phyloP scores from a whole-genome alignment of 2,888 invertebrate species.

The Drosophila peninsularis region DNA sequence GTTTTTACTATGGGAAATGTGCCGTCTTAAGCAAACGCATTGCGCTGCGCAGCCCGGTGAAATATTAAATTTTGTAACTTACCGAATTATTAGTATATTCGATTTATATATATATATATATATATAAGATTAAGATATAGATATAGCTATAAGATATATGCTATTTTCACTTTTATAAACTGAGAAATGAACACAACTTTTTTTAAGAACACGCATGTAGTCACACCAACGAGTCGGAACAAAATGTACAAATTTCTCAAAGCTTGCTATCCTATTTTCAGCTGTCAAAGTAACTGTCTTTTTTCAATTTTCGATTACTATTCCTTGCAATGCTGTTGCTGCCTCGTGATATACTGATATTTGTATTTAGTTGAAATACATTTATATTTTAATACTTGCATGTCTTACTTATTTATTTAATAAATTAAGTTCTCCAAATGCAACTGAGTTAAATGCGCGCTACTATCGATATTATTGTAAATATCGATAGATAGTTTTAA shows the following conservation, averaged over 20 bases:
- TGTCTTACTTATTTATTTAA: background rate
- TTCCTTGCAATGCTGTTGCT: background rate
- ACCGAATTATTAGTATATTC: background rate
- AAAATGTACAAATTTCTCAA: constrained; percentile 1
- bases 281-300: constrained; percentile 2
- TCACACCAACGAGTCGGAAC: background rate
- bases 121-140: too few relatives aligned
- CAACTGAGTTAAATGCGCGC: background rate
- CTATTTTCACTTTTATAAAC: constrained; percentile 13
- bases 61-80: background rate
- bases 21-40: constrained; percentile 4
- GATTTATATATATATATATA: too few relatives aligned
- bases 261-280: background rate
- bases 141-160: background rate
- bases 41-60: background rate
- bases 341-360: too few relatives aligned
- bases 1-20: constrained; percentile 4
- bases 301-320: background rate
- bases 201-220: background rate
- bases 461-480: background rate
- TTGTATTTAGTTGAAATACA: background rate
- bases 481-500: background rate
- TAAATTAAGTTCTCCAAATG: background rate
- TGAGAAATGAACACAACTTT: background rate
- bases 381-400: background rate